Evolutionary conservation across 1,140 invertebrate species (phyloP).

Genomic region (Drosophila albomicans): DNA sequence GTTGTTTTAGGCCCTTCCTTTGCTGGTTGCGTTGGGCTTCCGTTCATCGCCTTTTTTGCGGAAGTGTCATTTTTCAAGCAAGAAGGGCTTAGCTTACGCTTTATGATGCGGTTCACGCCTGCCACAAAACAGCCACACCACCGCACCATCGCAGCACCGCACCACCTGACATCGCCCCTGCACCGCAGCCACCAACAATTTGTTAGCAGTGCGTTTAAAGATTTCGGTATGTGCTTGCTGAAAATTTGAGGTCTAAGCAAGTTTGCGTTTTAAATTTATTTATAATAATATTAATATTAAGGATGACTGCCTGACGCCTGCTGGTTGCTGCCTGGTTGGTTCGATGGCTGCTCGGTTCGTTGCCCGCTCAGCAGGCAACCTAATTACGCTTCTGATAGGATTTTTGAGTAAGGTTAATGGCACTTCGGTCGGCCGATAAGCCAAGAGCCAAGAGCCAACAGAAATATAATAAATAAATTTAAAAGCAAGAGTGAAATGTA

Average conservation of each 20-base stretch:
- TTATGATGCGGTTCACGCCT: conserved; percentile 70
- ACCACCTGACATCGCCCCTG: not conserved
- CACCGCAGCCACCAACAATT: not conserved
- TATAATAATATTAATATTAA: conserved; percentile 80
- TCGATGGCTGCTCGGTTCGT: conserved; percentile 10
- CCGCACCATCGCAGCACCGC: not conserved
- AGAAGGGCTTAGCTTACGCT: conserved; percentile 76
- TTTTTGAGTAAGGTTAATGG: conserved; percentile 58
- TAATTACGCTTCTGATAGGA: conserved; percentile 55
- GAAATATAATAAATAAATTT: not conserved
- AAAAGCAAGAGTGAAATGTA: not conserved
- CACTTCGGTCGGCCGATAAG: conserved; percentile 20
- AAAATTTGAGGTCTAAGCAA: conserved; percentile 67
- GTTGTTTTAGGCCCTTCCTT: conserved; percentile 71
- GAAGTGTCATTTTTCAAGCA: conserved; percentile 81
- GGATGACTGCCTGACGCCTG: conserved; percentile 37
- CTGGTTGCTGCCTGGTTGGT: not conserved
- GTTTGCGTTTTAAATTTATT: conserved; percentile 76
- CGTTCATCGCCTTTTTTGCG: conserved; percentile 57
- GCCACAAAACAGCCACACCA: conserved; percentile 34
- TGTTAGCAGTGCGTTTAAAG: conserved; percentile 24
- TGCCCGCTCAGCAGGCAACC: conserved; percentile 41
- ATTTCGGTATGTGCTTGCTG: conserved; percentile 24
- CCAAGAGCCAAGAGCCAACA: not conserved
- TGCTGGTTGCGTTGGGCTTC: conserved; percentile 37